Percentiles rank a stretch among this genome's conserved stretches.
phyloP scores from a whole-genome alignment of 37 sponge, comb jelly and placozoan species.

The Cliona cf. orientalis region DNA sequence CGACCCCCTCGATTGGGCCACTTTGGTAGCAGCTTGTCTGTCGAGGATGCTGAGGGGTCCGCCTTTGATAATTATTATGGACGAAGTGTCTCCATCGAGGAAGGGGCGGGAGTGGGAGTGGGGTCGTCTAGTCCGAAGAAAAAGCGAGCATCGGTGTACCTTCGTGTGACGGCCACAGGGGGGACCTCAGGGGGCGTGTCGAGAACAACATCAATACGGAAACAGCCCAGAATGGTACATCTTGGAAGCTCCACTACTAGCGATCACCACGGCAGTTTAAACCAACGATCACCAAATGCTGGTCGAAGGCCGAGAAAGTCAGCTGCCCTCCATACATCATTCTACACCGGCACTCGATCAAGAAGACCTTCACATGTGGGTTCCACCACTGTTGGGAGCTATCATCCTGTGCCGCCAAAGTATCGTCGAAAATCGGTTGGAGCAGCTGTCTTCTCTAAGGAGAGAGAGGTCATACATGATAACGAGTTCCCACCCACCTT shows the following conservation, averaged over 20 bases:
- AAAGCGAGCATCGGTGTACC: slow-evolving; percentile 39
- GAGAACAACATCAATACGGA: neutral
- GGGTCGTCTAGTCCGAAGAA: neutral
- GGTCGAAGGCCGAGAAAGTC: neutral
- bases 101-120: neutral
- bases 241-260: neutral
- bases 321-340: neutral
- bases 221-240: neutral
- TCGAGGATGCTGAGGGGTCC: slow-evolving; percentile 5
- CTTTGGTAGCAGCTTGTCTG: slow-evolving; percentile 34
- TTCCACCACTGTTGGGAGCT: neutral
- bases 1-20: too few species aligned
- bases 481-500: too few species aligned
- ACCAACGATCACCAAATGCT: neutral
- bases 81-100: neutral
- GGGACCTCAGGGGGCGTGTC: neutral
- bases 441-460: neutral
- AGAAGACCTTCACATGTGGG: neutral
- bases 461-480: too few species aligned
- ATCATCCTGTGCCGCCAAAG: neutral
- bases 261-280: neutral
- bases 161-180: slow-evolving; percentile 29
- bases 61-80: too few species aligned
- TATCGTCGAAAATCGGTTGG: neutral
- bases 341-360: neutral